Evolutionary conservation across 2,113 vertebrate species (phyloP), one percentile per base, ranked within the genome.

Genomic region (Smithornis capensis): DNA sequence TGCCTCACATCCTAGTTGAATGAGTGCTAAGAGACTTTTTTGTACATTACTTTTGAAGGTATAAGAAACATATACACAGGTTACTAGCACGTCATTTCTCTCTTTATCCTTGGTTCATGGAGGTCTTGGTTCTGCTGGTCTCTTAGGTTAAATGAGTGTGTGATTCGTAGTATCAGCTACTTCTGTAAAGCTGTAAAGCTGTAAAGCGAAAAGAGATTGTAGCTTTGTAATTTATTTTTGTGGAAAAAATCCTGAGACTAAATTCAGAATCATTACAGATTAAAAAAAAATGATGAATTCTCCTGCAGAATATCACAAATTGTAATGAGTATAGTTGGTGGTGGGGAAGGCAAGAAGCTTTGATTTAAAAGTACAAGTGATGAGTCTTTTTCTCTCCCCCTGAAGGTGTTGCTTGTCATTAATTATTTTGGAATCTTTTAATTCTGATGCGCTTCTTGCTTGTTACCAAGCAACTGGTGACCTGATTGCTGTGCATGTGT

Each of bases 321-420:
- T 53, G 44, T 42, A 37, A 16, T 70, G n/a, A 65, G 19, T 70
- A 44, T 42, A 76, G 49, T 23, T 85, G 60, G 68, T 77, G 74
- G 42, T 73, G 89, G 92, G 92, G 69, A 47, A 15, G 62, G 85
- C 80, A 44, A 91, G 49, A 89, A 75, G 42, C 21, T 77, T 80
- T 96, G 57, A 85, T 94, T 57, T 91, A 78, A 84, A 50, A 91
- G 77, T 90, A 89, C 65, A 85, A 79, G 89, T 94, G 71, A 70
- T 82, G 38, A 89, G 93, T 73, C 93, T 92, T 93, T 83, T 93
- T 96, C 95, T 88, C 91, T 91, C 67, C 86, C 92, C 89, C 80
- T 95, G 24, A 95, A 97, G 97, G 70, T 96, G 80, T 92, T 97
- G 94, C 82, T 94, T 95, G 94, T 95, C 90, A 90, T 94, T 97